Percentiles rank a stretch among this genome's conserved stretches.
Evolutionary conservation across 2,797 vertebrate species (phyloP).

Genomic region (Lacerta bilineata): DNA sequence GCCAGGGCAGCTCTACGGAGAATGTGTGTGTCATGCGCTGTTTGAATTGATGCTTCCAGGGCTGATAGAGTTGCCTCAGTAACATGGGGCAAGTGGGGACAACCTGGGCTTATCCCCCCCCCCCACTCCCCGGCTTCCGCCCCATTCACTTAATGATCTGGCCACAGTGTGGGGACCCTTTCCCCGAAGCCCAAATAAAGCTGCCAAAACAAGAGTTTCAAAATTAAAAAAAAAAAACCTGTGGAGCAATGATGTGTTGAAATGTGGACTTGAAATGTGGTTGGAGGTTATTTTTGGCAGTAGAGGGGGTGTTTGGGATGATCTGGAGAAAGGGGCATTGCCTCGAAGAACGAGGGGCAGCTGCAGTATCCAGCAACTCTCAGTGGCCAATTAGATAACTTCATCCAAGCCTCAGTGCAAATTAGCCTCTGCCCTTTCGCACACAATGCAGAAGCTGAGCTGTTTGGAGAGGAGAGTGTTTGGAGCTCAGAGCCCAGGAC

Average conservation of each 20-base stretch:
- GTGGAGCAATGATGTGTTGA: constrained; percentile 8
- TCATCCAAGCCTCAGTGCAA: not conserved
- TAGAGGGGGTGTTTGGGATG: not conserved
- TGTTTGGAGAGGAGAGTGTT: not conserved
- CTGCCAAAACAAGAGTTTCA: not conserved
- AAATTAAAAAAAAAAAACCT: not conserved
- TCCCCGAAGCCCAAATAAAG: constrained; percentile 3
- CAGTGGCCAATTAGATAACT: not conserved
- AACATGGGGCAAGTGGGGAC: constrained; percentile 5
- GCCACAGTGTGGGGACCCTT: not conserved
- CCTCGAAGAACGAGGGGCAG: not conserved
- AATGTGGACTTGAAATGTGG: not conserved
- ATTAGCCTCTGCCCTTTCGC: not conserved
- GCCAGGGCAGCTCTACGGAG: constrained; percentile 1
- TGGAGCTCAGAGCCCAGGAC: not conserved
- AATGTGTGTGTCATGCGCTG: not conserved
- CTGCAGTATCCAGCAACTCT: not conserved
- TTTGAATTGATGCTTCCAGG: constrained; percentile 2
- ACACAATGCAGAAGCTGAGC: not conserved
- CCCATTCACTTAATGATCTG: not conserved
- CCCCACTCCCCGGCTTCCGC: too few species aligned
- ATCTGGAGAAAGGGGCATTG: not conserved
- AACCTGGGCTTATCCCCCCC: not conserved
- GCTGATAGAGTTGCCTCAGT: not conserved
- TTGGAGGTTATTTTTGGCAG: not conserved